Conservation (phyloP, 2,113 vertebrate species). For the Paramisgurnus dabryanus region DNA sequence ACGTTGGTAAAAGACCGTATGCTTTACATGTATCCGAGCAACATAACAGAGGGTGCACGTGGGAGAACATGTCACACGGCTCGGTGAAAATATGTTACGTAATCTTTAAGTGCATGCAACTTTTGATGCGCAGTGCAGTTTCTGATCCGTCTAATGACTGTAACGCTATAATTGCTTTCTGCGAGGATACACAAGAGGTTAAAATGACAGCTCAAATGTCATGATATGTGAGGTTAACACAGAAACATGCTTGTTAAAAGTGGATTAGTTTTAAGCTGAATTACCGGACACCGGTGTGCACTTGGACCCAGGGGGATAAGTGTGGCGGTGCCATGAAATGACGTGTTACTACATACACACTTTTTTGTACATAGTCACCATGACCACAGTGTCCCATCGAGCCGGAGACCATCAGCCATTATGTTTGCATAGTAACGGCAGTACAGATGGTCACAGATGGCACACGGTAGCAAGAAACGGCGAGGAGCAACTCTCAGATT, state of each 20-base stretch:
- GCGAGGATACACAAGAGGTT: conserved; percentile 15
- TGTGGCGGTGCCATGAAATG: conserved; percentile 21
- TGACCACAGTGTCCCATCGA: conserved; percentile 14
- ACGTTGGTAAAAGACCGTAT: not conserved
- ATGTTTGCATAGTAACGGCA: conserved; percentile 35
- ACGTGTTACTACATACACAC: conserved; percentile 21
- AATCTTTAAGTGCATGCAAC: not conserved
- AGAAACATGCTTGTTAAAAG: not conserved
- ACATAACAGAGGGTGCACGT: conserved; percentile 11
- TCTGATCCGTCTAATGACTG: conserved; percentile 6
- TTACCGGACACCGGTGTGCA: not conserved
- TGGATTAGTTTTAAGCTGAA: conserved; percentile 20
- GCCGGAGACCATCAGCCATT: conserved; percentile 25
- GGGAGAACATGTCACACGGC: conserved; percentile 5
- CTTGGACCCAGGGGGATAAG: not conserved
- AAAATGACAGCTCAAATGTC: conserved; percentile 14
- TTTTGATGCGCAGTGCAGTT: not conserved
- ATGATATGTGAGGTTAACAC: conserved; percentile 22
- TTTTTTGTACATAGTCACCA: conserved; percentile 1
- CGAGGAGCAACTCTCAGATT: not conserved
- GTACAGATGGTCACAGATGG: conserved; percentile 56
- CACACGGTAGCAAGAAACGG: conserved; percentile 6
- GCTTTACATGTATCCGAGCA: conserved; percentile 8
- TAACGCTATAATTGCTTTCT: conserved; percentile 11
- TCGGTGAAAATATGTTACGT: not conserved